Evolutionary conservation across 2,113 vertebrate genomes (phyloP), one percentile per base, ranked within the genome.

Genomic region (Onychostruthus taczanowskii): DNA sequence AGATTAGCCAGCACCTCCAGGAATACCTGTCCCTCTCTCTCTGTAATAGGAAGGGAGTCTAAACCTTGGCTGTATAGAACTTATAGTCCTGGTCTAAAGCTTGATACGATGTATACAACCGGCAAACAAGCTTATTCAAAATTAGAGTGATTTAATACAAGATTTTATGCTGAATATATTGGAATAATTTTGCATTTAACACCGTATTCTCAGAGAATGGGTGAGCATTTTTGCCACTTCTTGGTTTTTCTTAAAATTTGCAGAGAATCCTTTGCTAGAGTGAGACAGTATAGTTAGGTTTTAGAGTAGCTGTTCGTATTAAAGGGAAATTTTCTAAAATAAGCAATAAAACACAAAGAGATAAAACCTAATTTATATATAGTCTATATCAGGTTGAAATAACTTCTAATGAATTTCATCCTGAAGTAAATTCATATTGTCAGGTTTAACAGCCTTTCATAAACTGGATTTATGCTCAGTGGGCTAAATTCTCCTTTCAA

Each of bases 361-460:
- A 63, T 47, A 93, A 94, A 93, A 59, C 4, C 7, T 63, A 56
- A 92, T 74, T 88, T 91, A 88, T 81, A 78, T 92, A 64, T 88
- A 72, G 44, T 84, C 63, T 2, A 0, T 74, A 93, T 81, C 39
- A 63, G 56, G 79, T 81, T 90, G 93, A 95, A 95, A 88, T 72
- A 89, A 10, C 19, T 84, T 86, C 30, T 68, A 93, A 81, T 93
- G 76, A 69, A 47, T 90, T 96, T 92, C 19, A 74, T 64, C 64
- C 24, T 87, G n/a, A 91, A 93, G 37, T 78, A 83, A 93, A 94
- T 88, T 96, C 41, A 73, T 89, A 82, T 53, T 7, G 46, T 85
- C 72, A 91, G 30, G 22, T 94, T 92, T 90, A 96, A 94, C 31
- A 24, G 35, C 62, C 66, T 92, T 95, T 91, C 93, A 87, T 91